These are phyloP conservation scores for Hyposoter dolosus DNA, from an alignment of 2,888 invertebrate species.

Conservation along the genomic window DNA sequence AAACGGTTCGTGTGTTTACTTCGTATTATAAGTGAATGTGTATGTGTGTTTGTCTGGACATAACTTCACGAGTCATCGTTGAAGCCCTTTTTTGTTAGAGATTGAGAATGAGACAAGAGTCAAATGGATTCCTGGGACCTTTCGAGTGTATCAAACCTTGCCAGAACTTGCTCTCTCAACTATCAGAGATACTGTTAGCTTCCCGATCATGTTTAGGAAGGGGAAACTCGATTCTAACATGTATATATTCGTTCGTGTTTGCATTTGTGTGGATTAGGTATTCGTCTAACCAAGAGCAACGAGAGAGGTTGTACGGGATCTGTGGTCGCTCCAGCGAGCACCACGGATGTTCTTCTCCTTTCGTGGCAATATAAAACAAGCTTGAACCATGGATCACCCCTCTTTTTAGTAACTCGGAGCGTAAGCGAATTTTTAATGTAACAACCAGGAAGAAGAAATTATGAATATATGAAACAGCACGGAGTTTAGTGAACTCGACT, in stretches of 20 bases:
- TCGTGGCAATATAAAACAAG: constrained; percentile 34
- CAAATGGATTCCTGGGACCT: neutral
- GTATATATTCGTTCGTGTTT: neutral
- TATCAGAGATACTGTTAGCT: constrained; percentile 63
- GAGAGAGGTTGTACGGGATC: constrained; percentile 63
- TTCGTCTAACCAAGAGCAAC: constrained; percentile 37
- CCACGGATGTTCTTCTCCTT: constrained; percentile 44
- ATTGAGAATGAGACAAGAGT: neutral
- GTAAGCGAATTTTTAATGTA: constrained; percentile 52
- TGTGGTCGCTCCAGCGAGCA: constrained; percentile 61
- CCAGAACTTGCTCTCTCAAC: constrained; percentile 49
- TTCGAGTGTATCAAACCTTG: constrained; percentile 35
- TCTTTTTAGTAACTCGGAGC: constrained; percentile 15
- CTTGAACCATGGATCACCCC: constrained; percentile 23
- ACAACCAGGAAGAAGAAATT: constrained; percentile 63
- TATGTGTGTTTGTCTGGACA: constrained; percentile 1
- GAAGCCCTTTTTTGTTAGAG: constrained; percentile 32
- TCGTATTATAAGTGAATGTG: neutral
- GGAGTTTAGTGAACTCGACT: constrained; percentile 62
- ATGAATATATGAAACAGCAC: constrained; percentile 52
- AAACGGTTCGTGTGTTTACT: neutral
- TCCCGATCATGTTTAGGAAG: constrained; percentile 38
- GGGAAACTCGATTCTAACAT: constrained; percentile 60
- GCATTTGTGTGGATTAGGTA: constrained; percentile 38
- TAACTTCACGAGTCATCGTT: constrained; percentile 57